These are phyloP conservation scores for Dicrostonyx torquatus DNA, from an alignment of 2,797 vertebrate species.

Conservation along the genomic window DNA sequence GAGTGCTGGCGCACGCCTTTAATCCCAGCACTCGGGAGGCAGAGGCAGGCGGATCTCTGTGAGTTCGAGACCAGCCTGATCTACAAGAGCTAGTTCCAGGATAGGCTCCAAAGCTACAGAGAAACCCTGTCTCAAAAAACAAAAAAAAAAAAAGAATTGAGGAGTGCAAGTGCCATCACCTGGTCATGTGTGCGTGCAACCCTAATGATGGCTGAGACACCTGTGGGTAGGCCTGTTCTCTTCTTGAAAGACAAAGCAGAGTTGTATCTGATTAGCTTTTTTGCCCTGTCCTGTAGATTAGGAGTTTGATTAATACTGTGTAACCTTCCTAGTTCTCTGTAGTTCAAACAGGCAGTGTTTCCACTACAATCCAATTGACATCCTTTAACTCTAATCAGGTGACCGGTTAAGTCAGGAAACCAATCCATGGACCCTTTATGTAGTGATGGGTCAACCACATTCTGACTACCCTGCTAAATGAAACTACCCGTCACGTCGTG, in stretches of 20 bases:
- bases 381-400: background rate
- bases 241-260: background rate
- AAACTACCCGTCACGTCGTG: background rate
- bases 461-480: no score
- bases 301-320: background rate
- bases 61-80: no score
- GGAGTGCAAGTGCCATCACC: no score
- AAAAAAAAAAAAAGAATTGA: no score
- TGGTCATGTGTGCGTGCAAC: background rate
- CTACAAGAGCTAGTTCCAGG: no score
- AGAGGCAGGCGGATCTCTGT: no score
- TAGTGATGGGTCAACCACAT: background rate
- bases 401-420: background rate
- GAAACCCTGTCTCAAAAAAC: no score
- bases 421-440: background rate
- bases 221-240: no score
- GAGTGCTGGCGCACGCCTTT: no score
- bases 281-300: background rate
- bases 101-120: no score
- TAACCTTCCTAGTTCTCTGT: background rate
- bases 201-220: background rate
- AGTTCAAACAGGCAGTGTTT: background rate
- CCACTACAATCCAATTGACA: accelerated
- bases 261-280: background rate
- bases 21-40: no score